A percentile compares a stretch with the other conserved stretches of the same genome.
phyloP scores from a whole-genome alignment of 2,113 vertebrate species.

The Calyptommatus sinebrachiatus region DNA sequence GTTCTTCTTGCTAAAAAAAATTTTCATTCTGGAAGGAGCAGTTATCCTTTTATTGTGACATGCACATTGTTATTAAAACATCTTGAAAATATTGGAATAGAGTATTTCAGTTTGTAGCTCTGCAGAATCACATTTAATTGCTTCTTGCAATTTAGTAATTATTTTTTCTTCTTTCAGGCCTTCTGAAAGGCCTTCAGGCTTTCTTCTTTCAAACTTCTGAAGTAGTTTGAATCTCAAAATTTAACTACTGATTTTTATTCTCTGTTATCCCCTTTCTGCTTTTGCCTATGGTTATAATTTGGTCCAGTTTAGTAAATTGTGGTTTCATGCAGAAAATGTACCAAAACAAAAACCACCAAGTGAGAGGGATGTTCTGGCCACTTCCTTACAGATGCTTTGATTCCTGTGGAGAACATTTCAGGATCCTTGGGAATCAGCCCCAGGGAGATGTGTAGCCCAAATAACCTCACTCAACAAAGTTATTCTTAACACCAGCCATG shows the following conservation, averaged over 20 bases:
- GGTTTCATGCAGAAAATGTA: background rate
- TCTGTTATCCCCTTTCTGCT: background rate
- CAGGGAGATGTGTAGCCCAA: background rate
- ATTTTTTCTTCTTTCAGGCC: no score
- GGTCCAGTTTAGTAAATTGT: background rate
- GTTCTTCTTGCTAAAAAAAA: background rate
- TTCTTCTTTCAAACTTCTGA: no score
- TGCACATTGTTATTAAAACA: background rate
- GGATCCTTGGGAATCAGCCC: background rate
- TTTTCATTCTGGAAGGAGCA: background rate
- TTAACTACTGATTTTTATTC: background rate
- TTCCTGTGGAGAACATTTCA: background rate
- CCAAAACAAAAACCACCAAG: background rate
- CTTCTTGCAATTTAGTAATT: no score
- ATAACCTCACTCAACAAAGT: background rate
- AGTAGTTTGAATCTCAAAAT: background rate
- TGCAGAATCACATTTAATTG: background rate
- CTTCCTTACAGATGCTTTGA: no score
- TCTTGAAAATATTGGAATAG: background rate
- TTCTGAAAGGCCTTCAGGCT: no score
- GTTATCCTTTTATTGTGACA: background rate
- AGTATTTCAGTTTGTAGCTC: background rate
- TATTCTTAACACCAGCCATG: background rate
- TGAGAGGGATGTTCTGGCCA: background rate
- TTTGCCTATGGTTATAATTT: constrained; percentile 1